Base-by-base conservation (phyloP, 2,888 invertebrate genomes). In the Ceraclea dissimilis region DNA sequence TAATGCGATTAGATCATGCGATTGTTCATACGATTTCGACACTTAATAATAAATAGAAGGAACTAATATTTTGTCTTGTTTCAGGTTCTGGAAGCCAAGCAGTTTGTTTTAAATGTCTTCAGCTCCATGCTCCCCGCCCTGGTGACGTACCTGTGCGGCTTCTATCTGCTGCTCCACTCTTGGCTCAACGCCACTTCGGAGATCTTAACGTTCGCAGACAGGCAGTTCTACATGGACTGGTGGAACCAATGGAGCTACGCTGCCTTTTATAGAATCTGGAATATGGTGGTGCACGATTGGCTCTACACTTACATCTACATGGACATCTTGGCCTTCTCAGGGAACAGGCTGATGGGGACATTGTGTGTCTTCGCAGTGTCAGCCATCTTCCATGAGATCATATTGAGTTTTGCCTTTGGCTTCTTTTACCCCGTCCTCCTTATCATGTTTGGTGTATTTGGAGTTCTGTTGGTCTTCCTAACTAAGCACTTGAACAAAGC, bases 131-230 rank as follows among this genome's bases (percentile, higher is more conserved):
- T 92, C 57, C 90, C 91, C 0, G 87, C 86, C 1, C 79, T 87
- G 1, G 73, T 89, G 49, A 77, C 85, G 1, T 83, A 85, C 60
- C 68, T 90, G 1, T 80, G 84, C 65, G 86, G 85, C 2, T 95
- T 95, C 73, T 97, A 93, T 73, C 82, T 89, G 60, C 74, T 97
- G 2, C 75, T 97, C 2, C 96, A 98, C 67, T 84, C 89, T 1
- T 95, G 94, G 92, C 79, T 90, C 66, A 98, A 97, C 71, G 88
- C 89, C 18, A 91, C 88, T 66, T 90, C 93, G 0, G 97, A 98
- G 71, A 78, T 95, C 72, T 70, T 95, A 59, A 81, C 80, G 59
- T 98, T 97, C 70, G 89, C 84, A 5, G 93, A 97, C 75, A 72
- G 95, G 68, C 79, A 86, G 78, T 86, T 92, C 78, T 85, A 93